Percentiles rank a stretch among this genome's conserved stretches.
Evolutionary conservation across 92 coral and sea anemone species (phyloP).

Genomic region (Epizoanthus illoricatus): DNA sequence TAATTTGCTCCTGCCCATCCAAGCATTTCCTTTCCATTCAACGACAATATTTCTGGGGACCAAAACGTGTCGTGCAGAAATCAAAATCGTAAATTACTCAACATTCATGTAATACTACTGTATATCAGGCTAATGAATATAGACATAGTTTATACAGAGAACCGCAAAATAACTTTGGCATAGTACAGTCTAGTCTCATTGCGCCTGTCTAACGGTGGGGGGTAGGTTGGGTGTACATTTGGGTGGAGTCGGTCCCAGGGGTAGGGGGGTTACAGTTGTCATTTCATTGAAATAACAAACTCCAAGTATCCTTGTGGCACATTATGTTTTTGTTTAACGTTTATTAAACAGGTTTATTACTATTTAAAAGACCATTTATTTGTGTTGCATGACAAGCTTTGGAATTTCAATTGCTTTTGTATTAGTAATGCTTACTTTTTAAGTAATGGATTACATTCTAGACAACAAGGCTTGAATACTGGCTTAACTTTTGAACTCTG

Average conservation of each 20-base stretch:
- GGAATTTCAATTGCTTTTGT: background rate
- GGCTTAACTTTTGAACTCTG: slow-evolving; percentile 9
- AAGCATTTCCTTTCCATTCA: slow-evolving; percentile 16
- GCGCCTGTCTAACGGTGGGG: background rate
- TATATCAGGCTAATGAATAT: no score
- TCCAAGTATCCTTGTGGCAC: background rate
- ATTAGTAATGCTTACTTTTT: background rate
- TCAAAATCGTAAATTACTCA: background rate
- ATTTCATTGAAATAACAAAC: background rate
- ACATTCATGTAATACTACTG: background rate
- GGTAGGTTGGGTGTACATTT: slow-evolving; percentile 14
- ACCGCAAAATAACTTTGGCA: background rate
- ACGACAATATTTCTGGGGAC: background rate
- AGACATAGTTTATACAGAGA: background rate
- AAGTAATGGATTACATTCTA: background rate
- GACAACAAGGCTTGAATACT: background rate
- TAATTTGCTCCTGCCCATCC: background rate
- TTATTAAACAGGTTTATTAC: no score
- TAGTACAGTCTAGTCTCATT: background rate
- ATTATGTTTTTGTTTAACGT: background rate
- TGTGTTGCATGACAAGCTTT: background rate
- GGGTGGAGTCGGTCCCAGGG: slow-evolving; percentile 36
- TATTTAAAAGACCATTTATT: no score
- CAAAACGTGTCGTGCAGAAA: background rate
- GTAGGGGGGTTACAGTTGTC: background rate